Evolutionary conservation across 2,888 invertebrate species (phyloP), one percentile per base, ranked within the genome.

Genomic region (Lutraria lutraria): DNA sequence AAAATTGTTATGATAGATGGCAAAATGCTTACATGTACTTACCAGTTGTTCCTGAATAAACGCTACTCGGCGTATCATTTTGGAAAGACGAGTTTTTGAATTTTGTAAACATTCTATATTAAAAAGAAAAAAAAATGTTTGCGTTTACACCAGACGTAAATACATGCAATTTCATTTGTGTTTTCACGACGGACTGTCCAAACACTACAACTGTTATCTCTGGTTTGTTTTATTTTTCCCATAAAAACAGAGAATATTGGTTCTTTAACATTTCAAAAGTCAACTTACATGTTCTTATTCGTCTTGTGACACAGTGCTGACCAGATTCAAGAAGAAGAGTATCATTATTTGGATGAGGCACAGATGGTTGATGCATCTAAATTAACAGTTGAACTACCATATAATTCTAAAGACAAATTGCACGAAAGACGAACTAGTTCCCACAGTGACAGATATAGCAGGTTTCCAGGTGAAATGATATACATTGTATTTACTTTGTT

Each of bases 281-380:
- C 25, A 15, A 8, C 31, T 29, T 34, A 12, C 8, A 31, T 15
- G 3, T 29, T n/a, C 43, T 80, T 56, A 19, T 52, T 81, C 8
- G 54, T 15, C 6, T n/a, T 13, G 52, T 43, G 29, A 21, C 4
- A 34, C 60, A 82, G 60, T 31, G 34, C 34, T 10, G 31, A 31
- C 0, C 31, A 2, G 0, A 6, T 76, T 31, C 16, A 76, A 31
- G 60, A 56, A 19, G 82, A 82, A 29, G 82, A 29, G 21, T 82
- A 60, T 60, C 34, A 82, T 60, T 60, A 29, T 31, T n/a, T 82
- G 21, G 60, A 82, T 34, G 82, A 82, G 60, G 60, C 16, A 1
- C 21, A 34, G 12, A 82, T 82, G 82, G 31, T 60, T 16, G 82
- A 60, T n/a, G 63, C 34, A 21, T 82, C 82, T 19, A 82, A 82